Evolutionary conservation across 2,888 invertebrate genomes (phyloP), one percentile per base, ranked within the genome.

Genomic region (Venustoraphidia nigricollis): DNA sequence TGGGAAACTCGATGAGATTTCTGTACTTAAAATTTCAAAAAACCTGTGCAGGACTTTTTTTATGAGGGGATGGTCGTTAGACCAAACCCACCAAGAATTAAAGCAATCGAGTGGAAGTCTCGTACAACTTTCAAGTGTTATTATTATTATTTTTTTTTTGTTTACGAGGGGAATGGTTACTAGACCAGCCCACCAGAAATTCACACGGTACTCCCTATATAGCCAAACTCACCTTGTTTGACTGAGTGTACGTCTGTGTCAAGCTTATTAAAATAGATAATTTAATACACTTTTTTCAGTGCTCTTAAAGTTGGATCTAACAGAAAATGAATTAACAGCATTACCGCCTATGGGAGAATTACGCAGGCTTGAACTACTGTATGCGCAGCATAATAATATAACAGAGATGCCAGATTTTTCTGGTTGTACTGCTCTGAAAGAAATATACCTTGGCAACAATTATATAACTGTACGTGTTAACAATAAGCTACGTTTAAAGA

Each of bases 391-490:
- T 60, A 94, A 94, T 66, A 80, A 87, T 58, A 77, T 94, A 55
- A 69, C 72, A 53, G 69, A 68, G 52, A 67, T 93, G 51, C 92
- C 93, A 0, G 77, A 81, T 58, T 80, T 90, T 53, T 77, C 76
- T 56, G 83, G 85, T 45, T 91, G 89, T 62, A 72, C 75, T 44
- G 72, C 76, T 44, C 66, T 94, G 10, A 83, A 81, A 66, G 88
- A 91, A 67, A 67, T 93, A 47, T 82, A 89, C 66, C 71, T 90
- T 57, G 83, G 88, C 46, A 86, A 89, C 64, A 93, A 93, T 70
- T 77, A 69, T 55, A 81, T 93, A 50, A 75, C 75, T 70, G 85
- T 84, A 67, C 52, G 59, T 62, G 35, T 10, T 10, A 10, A 37
- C 6, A 36, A 35, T 40, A n/a, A n/a, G n/a, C n/a, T n/a, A n/a